These are phyloP conservation scores for Daboia siamensis DNA, from an alignment of 2,113 vertebrate species.

Conservation along the genomic window DNA sequence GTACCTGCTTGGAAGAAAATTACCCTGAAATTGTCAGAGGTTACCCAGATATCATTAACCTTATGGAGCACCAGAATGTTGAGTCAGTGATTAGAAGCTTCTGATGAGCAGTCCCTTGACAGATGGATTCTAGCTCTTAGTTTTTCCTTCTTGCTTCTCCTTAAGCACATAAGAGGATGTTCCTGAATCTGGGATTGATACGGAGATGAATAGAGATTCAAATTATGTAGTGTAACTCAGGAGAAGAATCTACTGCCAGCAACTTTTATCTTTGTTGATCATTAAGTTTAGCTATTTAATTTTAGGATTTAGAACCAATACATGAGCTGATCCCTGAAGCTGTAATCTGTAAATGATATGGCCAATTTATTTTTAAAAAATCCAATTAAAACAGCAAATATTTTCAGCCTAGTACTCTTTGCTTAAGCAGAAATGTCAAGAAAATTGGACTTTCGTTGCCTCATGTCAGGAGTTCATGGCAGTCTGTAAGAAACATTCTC, in stretches of 20 bases:
- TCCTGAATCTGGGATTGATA: not conserved
- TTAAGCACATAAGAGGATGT: not conserved
- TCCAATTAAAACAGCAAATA: slow-evolving; percentile 9
- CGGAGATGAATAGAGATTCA: slow-evolving; percentile 9
- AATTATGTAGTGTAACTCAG: not conserved
- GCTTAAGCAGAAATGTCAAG: slow-evolving; percentile 32
- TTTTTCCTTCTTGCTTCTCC: slow-evolving; percentile 6
- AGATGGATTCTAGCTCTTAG: not conserved
- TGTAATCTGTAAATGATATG: slow-evolving; percentile 3
- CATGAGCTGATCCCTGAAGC: not conserved
- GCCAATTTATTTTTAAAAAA: not conserved
- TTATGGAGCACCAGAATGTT: not conserved
- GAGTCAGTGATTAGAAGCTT: not conserved
- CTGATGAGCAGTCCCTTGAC: not conserved
- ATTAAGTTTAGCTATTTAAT: not conserved
- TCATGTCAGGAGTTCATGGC: not conserved
- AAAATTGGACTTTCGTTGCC: slow-evolving; percentile 46
- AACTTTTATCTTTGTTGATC: not conserved
- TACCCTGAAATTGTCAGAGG: not conserved
- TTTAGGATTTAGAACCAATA: not conserved
- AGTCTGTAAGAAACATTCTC: slow-evolving; percentile 34
- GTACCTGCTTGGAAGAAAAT: not conserved
- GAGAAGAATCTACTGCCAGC: not conserved
- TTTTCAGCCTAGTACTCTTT: slow-evolving; percentile 53
- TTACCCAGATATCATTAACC: not conserved